Evolutionary conservation across 2,888 invertebrate genomes (phyloP), one percentile per base, ranked within the genome.

Genomic region (Lucinisca nassula): DNA sequence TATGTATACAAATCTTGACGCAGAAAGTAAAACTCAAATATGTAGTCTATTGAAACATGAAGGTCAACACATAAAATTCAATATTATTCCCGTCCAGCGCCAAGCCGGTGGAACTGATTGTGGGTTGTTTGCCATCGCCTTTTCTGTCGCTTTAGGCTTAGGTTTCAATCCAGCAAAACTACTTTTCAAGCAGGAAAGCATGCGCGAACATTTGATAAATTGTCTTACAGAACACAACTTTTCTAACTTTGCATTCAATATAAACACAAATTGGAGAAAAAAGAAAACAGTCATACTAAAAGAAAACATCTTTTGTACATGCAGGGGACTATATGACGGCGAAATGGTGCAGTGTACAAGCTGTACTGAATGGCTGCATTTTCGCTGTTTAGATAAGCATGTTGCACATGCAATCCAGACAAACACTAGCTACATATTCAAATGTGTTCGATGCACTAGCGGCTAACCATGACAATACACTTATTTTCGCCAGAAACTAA

Each of bases 301-400:
- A 74, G 49, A 45, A 45, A 49, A 74, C n/a, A 74, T 74, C 38
- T 74, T 74, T 40, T 74, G 74, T 17, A 30, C 1, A 12, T 74
- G 74, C 27, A 74, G 40, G 30, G 40, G 74, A 1, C 21, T 40
- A 6, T 74, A 74, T 30, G 49, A 74, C 45, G 45, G 74, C 21
- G 74, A 74, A 14, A 74, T 74, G 40, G 17, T 74, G 3, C 40
- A 74, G n/a, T 74, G 74, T n/a, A n/a, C n/a, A n/a, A n/a, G n/a
- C n/a, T n/a, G n/a, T n/a, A n/a, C n/a, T n/a, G n/a, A n/a, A n/a
- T n/a, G n/a, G n/a, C n/a, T n/a, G n/a, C n/a, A n/a, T n/a, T n/a
- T n/a, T n/a, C n/a, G n/a, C n/a, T n/a, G n/a, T n/a, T n/a, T n/a
- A n/a, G n/a, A n/a, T n/a, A n/a, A n/a, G n/a, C n/a, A n/a, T n/a